A percentile compares a stretch with the other conserved stretches of the same genome.
phyloP scores from a whole-genome alignment of 2,888 invertebrate genomes.

The Vanessa cardui region DNA sequence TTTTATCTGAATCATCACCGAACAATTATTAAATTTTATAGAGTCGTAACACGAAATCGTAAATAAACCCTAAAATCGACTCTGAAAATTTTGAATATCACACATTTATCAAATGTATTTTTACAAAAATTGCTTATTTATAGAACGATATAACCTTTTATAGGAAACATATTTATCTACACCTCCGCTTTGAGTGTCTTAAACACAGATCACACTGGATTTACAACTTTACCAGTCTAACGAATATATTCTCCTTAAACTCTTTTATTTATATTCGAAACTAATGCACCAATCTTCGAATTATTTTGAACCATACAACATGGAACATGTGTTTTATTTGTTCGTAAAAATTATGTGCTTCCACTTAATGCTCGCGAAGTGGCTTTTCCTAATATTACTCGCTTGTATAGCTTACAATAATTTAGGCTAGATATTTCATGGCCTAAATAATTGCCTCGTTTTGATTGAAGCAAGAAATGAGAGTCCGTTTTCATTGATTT shows the following conservation, averaged over 20 bases:
- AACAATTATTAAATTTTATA: constrained; percentile 24
- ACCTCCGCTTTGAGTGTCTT: constrained; percentile 37
- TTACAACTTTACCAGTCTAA: constrained; percentile 24
- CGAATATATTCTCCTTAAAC: not conserved
- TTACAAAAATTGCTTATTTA: constrained; percentile 52
- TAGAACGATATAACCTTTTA: constrained; percentile 47
- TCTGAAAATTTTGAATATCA: constrained; percentile 51
- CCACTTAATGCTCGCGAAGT: constrained; percentile 38
- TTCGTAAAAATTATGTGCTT: constrained; percentile 40
- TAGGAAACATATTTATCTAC: constrained; percentile 40
- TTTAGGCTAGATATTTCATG: constrained; percentile 13
- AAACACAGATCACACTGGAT: constrained; percentile 37
- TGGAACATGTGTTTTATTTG: not conserved
- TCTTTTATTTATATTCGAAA: constrained; percentile 3
- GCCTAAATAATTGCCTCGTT: constrained; percentile 25
- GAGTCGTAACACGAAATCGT: constrained; percentile 18
- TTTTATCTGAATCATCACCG: constrained; percentile 23
- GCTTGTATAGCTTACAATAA: not conserved
- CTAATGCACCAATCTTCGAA: constrained; percentile 27
- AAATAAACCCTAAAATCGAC: constrained; percentile 29
- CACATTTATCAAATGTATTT: constrained; percentile 64
- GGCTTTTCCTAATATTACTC: constrained; percentile 22
- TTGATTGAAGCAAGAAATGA: not conserved
- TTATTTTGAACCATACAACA: not conserved
- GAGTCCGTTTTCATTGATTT: not conserved